These are phyloP conservation scores for Parambassis ranga DNA, from an alignment of 2,797 vertebrate genomes.

Conservation along the genomic window DNA sequence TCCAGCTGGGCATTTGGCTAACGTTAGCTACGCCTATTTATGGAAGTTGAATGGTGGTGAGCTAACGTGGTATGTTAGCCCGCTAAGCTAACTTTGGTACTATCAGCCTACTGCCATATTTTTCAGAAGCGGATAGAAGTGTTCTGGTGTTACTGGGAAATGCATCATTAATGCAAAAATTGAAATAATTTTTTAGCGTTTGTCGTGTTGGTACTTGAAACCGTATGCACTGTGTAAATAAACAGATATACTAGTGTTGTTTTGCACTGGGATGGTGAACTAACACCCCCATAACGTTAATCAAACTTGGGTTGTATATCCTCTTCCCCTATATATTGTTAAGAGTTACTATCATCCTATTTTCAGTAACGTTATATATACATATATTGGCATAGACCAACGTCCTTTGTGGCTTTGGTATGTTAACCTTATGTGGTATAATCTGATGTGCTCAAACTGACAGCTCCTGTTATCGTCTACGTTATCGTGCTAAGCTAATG, in stretches of 20 bases:
- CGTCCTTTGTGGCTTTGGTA: constrained; percentile 5
- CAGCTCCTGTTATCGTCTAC: constrained; percentile 43
- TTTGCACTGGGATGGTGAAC: neutral
- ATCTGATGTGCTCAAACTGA: constrained; percentile 26
- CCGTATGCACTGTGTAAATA: accelerated
- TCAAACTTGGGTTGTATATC: constrained; percentile 26
- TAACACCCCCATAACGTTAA: neutral
- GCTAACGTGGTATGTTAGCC: constrained; percentile 60
- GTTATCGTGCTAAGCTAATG: constrained; percentile 65
- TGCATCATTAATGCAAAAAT: neutral
- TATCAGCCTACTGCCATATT: constrained; percentile 49
- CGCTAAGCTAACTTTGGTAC: constrained; percentile 38
- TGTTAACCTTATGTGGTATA: neutral
- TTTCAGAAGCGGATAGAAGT: neutral
- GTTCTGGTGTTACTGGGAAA: neutral
- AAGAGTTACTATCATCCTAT: neutral
- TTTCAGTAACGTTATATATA: neutral
- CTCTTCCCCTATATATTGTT: neutral
- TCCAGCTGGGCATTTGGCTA: constrained; percentile 36
- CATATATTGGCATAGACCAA: neutral
- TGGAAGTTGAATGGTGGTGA: constrained; percentile 54
- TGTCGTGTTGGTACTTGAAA: too few relatives aligned
- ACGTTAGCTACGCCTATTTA: constrained; percentile 61
- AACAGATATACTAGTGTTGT: neutral
- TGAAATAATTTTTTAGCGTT: too few relatives aligned